Percentiles rank a stretch among this genome's conserved stretches.
These are phyloP conservation scores for Sebastes matsubarae DNA, from an alignment of 2,797 vertebrate species.

Conservation along the genomic window DNA sequence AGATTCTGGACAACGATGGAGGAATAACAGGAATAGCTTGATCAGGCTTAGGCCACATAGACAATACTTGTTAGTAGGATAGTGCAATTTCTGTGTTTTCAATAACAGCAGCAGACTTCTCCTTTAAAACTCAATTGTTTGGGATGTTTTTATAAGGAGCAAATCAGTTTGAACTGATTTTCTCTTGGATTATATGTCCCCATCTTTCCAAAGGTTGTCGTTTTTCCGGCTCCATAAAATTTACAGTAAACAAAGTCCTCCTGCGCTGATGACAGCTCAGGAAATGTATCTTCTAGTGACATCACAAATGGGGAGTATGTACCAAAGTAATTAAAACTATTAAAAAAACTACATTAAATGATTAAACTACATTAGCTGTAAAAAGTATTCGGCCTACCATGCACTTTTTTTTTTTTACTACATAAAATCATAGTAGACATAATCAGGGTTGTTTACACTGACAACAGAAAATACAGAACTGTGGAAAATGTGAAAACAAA, in stretches of 20 bases:
- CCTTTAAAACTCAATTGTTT: neutral
- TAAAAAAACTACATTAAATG: neutral
- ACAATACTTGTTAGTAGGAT: neutral
- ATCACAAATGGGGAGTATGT: neutral
- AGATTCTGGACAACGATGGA: neutral
- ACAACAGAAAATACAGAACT: neutral
- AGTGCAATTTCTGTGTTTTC: neutral
- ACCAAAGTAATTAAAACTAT: conserved; percentile 3
- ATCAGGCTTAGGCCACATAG: no score
- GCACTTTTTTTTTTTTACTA: neutral
- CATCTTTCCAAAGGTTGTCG: neutral
- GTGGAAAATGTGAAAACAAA: neutral
- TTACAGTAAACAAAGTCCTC: neutral
- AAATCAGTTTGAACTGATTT: neutral
- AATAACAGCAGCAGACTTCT: neutral
- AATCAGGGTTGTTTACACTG: neutral
- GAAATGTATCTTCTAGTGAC: conserved; percentile 9
- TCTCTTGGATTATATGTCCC: neutral
- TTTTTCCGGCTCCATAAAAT: neutral
- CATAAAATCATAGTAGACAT: neutral
- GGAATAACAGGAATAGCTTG: neutral
- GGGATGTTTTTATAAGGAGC: neutral
- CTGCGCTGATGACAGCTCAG: neutral
- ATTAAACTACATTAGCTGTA: conserved; percentile 1
- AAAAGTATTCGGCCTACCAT: neutral